Evolutionary conservation across 2,888 invertebrate genomes (phyloP), one percentile per base, ranked within the genome.

Genomic region (Neoaliturus tenellus): DNA sequence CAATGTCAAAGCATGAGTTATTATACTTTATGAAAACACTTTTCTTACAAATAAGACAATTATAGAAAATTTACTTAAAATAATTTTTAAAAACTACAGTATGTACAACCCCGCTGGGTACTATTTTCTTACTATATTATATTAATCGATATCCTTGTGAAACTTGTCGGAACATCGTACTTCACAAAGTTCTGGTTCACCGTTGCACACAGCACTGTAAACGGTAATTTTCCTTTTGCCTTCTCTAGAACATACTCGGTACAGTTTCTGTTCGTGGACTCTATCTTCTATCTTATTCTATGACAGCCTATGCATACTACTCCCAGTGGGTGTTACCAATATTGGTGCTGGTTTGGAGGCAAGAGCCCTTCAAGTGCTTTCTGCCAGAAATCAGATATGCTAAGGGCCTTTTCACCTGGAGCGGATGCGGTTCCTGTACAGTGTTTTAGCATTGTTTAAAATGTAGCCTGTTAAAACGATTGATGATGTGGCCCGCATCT

Each of bases 211-310:
- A 14, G 44, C 44, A 44, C 17, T 51, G 6, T 69, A 51, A 12
- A 44, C 48, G 10, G 23, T 69, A 35, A 82, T 82, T n/a, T 28
- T 82, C 35, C 35, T 35, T 35, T 35, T 35, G 35, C 35, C 35
- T 33, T 87, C 87, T 35, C 35, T 35, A 10, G 35, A 35, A 35
- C 35, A 35, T 35, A 35, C 35, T 35, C 35, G 35, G 35, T 10
- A 35, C 4, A 35, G 35, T 44, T 44, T 44, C 17, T 14, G 44
- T 44, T 12, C 44, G 8, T 14, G 44, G 44, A 17, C 17, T 44
- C 44, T 17, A 44, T 44, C 17, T 44, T 14, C 44, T 14, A 14
- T 44, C 12, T 44, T 17, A 8, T 6, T 44, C 44, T 44, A 14
- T 44, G 12, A 44, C 17, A 44, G 44, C 17, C 44, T 12, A 12